Evolutionary conservation across 1,140 invertebrate species (phyloP).

Genomic region (Ctenoplectra terminalis): DNA sequence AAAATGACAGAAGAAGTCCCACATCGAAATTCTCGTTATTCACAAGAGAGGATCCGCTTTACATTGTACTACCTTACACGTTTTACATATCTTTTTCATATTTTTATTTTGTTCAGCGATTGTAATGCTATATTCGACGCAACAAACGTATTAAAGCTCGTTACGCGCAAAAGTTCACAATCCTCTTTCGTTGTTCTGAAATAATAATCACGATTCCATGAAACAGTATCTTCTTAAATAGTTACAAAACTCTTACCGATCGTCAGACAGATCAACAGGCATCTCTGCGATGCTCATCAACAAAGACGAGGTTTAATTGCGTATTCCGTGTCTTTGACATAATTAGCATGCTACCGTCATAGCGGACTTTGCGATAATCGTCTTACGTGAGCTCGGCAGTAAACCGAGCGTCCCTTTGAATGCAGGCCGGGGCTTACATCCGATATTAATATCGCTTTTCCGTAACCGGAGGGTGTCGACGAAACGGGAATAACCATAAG

Average conservation of each 20-base stretch:
- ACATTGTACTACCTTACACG: too few relatives aligned
- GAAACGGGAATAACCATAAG: conserved; percentile 62
- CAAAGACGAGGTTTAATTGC: neutral
- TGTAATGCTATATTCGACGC: too few relatives aligned
- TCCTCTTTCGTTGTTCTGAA: neutral
- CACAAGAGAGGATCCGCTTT: too few relatives aligned
- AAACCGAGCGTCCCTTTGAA: conserved; percentile 44
- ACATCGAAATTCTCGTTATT: too few relatives aligned
- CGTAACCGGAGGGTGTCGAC: conserved; percentile 52
- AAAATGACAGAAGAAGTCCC: too few relatives aligned
- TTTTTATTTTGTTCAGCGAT: too few relatives aligned
- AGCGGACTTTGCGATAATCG: conserved; percentile 40
- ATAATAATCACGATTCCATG: too few relatives aligned
- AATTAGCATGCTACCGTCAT: conserved; percentile 40
- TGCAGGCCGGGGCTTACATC: conserved; percentile 56
- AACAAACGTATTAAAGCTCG: too few relatives aligned
- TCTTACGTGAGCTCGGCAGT: conserved; percentile 30
- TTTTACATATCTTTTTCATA: too few relatives aligned
- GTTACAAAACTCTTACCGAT: neutral
- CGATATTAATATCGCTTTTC: conserved; percentile 67
- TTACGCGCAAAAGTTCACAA: neutral
- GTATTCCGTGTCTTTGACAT: conserved; percentile 26
- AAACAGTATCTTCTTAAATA: neutral
- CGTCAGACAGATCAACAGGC: neutral
- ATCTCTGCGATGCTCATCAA: too few relatives aligned